A percentile compares a stretch with the other conserved stretches of the same genome.
phyloP scores from a whole-genome alignment of 2,113 vertebrate species.

The Paradoxurus hermaphroditus region DNA sequence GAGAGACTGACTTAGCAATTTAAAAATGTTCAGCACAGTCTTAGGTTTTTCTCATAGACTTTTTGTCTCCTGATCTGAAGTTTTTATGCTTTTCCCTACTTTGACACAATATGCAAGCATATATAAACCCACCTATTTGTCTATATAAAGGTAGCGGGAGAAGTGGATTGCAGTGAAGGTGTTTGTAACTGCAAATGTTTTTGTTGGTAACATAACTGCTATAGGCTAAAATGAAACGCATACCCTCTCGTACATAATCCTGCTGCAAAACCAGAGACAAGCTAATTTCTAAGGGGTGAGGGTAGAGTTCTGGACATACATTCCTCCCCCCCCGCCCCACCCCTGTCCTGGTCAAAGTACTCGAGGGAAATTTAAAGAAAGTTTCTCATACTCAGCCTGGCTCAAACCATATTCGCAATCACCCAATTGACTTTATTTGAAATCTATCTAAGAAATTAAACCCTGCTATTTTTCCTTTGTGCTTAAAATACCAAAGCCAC shows the following conservation, averaged over 20 bases:
- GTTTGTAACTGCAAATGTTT: background rate
- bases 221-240: background rate
- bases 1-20: conserved; percentile 26
- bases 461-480: conserved; percentile 60
- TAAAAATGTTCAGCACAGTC: background rate
- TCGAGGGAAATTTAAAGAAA: conserved; percentile 25
- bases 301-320: background rate
- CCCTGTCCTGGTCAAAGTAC: background rate
- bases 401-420: conserved; percentile 48
- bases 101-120: conserved; percentile 5
- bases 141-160: background rate
- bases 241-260: background rate
- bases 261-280: conserved; percentile 41
- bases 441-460: conserved; percentile 53
- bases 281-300: background rate
- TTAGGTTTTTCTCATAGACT: background rate
- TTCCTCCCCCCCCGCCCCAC: too few relatives aligned
- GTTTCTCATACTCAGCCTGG: conserved; percentile 42
- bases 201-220: background rate
- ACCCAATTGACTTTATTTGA: conserved; percentile 54
- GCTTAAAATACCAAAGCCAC: conserved; percentile 62
- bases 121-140: background rate
- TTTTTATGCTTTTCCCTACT: background rate
- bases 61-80: background rate
- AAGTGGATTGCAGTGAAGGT: background rate